phyloP scores from a whole-genome alignment of 2,797 vertebrate species.

The Perodicticus potto region DNA sequence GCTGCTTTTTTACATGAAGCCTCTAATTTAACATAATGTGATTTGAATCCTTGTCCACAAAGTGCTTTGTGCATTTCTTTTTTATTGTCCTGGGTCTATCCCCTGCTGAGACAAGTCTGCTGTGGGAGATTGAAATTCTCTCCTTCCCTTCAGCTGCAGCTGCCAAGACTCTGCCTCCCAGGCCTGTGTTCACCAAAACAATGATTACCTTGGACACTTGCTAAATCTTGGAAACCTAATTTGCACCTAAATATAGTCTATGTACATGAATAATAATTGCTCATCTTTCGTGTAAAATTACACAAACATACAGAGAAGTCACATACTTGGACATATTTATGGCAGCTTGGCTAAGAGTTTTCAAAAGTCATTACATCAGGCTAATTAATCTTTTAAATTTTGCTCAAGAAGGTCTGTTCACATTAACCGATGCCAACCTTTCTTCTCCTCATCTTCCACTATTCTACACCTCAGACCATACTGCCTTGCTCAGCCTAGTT shows the following conservation, averaged over 20 bases:
- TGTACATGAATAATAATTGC: conserved; percentile 50
- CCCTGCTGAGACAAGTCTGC: conserved; percentile 50
- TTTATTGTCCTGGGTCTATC: conserved; percentile 3
- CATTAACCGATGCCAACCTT: conserved; percentile 17
- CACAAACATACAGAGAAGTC: conserved; percentile 35
- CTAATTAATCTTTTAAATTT: conserved; percentile 60
- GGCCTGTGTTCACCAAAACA: conserved; percentile 57
- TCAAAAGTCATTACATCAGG: conserved; percentile 70
- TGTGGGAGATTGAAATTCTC: conserved; percentile 47
- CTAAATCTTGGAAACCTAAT: conserved; percentile 56
- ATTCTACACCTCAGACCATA: neutral
- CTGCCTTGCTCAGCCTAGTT: neutral
- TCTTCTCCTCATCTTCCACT: neutral
- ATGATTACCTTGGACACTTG: conserved; percentile 52
- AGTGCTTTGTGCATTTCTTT: neutral
- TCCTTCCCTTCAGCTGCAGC: neutral
- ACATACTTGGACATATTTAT: conserved; percentile 20
- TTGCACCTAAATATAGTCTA: conserved; percentile 54
- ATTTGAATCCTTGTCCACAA: neutral
- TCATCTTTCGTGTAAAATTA: conserved; percentile 59
- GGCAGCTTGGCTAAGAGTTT: conserved; percentile 44
- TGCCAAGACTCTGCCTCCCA: conserved; percentile 19
- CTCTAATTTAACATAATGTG: conserved; percentile 39
- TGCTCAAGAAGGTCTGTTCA: neutral
- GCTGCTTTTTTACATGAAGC: neutral